Base-by-base conservation (phyloP, 2,888 invertebrate species). In the Rugalucina vietnamica region DNA sequence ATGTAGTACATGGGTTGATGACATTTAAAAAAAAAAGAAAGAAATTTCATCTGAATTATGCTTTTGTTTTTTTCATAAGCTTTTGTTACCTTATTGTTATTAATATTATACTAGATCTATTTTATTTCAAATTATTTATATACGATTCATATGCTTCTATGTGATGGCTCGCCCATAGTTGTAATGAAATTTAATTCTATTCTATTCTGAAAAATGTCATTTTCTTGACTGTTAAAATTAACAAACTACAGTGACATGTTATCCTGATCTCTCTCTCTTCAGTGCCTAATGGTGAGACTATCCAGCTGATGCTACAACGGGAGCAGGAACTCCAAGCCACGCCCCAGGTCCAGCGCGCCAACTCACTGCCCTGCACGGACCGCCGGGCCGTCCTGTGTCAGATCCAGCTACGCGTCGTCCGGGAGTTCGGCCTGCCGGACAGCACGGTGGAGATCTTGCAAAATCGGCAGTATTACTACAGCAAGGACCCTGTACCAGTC, bases 341-440 rank as follows among this genome's bases (percentile, higher is more conserved):
- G 75, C 97, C 97, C 4, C 96, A 97, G 94, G 98, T 97, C 93
- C 97, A 97, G 93, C 96, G 97, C 76, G 98, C 98, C 72, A 96
- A 97, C 85, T 97, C 97, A 84, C 96, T 97, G 86, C 97, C 97
- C 10, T 97, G 90, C 76, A 85, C 90, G 37, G 94, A 97, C 88
- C 96, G 97, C 76, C 96, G 97, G 89, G 97, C 97, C 93, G 97
- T 98, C 86, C 96, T 96, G 91, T 96, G 97, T 88, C 96, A 97
- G 96, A 96, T 98, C 88, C 97, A 98, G 81, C 95, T 99, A 91
- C 96, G 98, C 10, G 98, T 98, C 0, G 98, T 99, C 21, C 96
- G 99, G 71, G 99, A 99, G 95, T 97, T 98, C 95, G 98, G 98
- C 93, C 96, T 98, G 84, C 99, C 99, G 0, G 99, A 99, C 95